Evolutionary conservation across 2,888 invertebrate species (phyloP), one percentile per base, ranked within the genome.

Genomic region (Mythimna vitellina): DNA sequence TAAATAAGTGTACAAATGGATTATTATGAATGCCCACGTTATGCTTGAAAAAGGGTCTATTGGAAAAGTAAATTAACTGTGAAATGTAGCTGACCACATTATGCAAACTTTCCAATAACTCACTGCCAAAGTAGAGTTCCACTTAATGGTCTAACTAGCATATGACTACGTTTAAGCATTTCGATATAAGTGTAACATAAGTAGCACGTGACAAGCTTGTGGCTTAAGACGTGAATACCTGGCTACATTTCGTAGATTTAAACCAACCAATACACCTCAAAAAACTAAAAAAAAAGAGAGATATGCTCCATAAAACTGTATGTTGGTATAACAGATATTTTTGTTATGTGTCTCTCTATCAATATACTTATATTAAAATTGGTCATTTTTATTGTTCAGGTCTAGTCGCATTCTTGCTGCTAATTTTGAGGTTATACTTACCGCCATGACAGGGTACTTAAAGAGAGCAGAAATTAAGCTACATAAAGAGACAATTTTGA

Each of bases 1-100:
- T 49, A 60, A 60, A 69, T 74, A 66, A 35, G 10, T 38, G 32
- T n/a, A 67, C n/a, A 66, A 81, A 76, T 76, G 65, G 46, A 80
- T 66, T 80, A 63, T 66, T 62, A n/a, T n/a, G 51, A 22, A 32
- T 32, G 29, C 29, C n/a, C 8, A 42, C 12, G 32, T 25, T 54
- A 4, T 54, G 38, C 25, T 32, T 51, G 9, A 42, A 75, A 12
- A 38, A 57, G 12, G 42, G 12, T 0, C 17, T 58, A n/a, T 46
- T 76, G 32, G 8, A 32, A 17, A 58, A 32, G 3, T 49, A n/a
- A 56, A 7, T 25, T n/a, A 46, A 46, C 8, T 46, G 29, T 58
- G 25, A 51, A 76, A 35, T 49, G 12, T 42, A 4, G 9, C 17
- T n/a, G 32, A 58, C 29, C n/a, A 46, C 35, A 14, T 46, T 51